A percentile compares a stretch with the other conserved stretches of the same genome.
These are phyloP conservation scores for Platichthys stellatus DNA, from an alignment of 2,113 vertebrate species.

Conservation along the genomic window DNA sequence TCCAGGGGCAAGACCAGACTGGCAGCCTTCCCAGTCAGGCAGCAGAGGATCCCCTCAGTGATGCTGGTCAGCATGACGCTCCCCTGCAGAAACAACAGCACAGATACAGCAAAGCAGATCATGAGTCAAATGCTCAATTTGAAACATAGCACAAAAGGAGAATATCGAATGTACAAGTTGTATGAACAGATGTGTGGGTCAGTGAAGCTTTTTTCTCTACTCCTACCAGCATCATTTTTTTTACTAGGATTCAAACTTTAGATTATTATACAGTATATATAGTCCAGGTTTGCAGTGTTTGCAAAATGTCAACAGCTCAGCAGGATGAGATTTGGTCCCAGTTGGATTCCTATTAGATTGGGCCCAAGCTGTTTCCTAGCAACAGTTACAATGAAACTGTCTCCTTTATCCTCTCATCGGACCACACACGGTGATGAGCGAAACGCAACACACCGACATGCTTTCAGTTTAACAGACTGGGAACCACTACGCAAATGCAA, in stretches of 20 bases:
- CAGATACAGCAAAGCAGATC: slow-evolving; percentile 20
- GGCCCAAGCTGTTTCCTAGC: slow-evolving; percentile 61
- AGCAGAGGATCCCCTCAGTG: slow-evolving; percentile 92
- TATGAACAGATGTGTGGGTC: neutral
- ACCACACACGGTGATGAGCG: neutral
- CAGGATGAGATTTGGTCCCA: slow-evolving; percentile 4
- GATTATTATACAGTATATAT: neutral
- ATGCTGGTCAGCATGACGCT: slow-evolving; percentile 91
- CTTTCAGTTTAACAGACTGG: neutral
- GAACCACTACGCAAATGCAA: slow-evolving; percentile 9
- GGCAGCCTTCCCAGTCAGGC: slow-evolving; percentile 88
- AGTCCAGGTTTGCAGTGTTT: slow-evolving; percentile 8
- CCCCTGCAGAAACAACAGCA: slow-evolving; percentile 63
- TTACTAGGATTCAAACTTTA: neutral
- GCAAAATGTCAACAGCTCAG: slow-evolving; percentile 43
- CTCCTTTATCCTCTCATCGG: slow-evolving; percentile 31
- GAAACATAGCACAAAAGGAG: neutral
- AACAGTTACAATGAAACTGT: slow-evolving; percentile 40
- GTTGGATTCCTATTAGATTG: slow-evolving; percentile 13
- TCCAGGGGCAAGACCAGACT: slow-evolving; percentile 90
- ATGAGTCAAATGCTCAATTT: neutral
- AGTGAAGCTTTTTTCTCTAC: neutral
- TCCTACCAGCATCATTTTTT: neutral
- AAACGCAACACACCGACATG: slow-evolving; percentile 6
- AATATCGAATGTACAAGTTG: neutral